Percentiles rank a stretch among this genome's conserved stretches.
These are phyloP conservation scores for Ferrisia virgata DNA, from an alignment of 2,888 invertebrate species.

Conservation along the genomic window DNA sequence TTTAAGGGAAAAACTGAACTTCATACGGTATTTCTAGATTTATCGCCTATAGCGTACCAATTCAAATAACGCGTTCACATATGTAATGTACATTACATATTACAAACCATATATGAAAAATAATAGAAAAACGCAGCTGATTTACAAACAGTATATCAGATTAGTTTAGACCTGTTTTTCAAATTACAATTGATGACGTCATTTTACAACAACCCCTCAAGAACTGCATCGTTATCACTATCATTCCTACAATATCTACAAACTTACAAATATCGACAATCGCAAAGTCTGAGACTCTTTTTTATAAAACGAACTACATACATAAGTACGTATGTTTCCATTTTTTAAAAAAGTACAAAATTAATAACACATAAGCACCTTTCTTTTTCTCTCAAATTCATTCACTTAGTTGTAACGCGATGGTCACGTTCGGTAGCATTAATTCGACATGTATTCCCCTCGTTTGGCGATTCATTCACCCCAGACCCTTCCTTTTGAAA, in stretches of 20 bases:
- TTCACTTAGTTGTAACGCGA: neutral
- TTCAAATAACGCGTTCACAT: too few relatives aligned
- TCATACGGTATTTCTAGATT: too few relatives aligned
- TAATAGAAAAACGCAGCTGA: neutral
- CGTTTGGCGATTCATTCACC: slow-evolving; percentile 11
- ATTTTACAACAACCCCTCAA: neutral
- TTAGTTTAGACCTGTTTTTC: neutral
- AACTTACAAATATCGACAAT: neutral
- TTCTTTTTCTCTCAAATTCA: neutral
- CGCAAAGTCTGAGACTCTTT: too few relatives aligned
- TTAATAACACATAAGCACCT: neutral
- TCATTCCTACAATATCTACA: neutral
- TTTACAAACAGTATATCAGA: neutral
- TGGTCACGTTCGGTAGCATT: slow-evolving; percentile 15
- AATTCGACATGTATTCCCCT: neutral
- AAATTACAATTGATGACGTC: neutral
- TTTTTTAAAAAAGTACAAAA: neutral
- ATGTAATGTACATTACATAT: too few relatives aligned
- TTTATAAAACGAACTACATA: too few relatives aligned
- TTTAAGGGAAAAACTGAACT: too few relatives aligned
- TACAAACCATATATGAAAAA: neutral
- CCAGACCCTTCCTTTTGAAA: slow-evolving; percentile 5
- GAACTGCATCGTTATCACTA: neutral
- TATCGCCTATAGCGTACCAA: too few relatives aligned
- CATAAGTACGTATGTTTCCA: too few relatives aligned